These are phyloP conservation scores for Plecotus auritus DNA, from an alignment of 2,113 vertebrate genomes.

Conservation along the genomic window DNA sequence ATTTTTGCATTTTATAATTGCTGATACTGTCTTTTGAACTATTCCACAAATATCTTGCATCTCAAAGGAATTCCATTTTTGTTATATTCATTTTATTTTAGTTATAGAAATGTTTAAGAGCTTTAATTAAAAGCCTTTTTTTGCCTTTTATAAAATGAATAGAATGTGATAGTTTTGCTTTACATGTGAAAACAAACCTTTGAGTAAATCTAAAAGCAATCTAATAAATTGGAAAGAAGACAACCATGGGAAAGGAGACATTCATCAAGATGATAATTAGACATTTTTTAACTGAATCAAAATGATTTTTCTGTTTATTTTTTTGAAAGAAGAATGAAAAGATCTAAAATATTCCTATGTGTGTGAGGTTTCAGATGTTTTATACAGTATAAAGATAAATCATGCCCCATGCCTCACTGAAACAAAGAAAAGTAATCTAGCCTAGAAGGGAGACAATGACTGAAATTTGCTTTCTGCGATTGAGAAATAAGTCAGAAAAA, in stretches of 20 bases:
- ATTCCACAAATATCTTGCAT: not conserved
- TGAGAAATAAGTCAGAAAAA: not conserved
- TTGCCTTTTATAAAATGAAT: not conserved
- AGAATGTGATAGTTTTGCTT: not conserved
- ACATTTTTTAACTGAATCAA: not conserved
- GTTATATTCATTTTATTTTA: not conserved
- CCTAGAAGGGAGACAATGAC: not conserved
- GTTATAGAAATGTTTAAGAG: not conserved
- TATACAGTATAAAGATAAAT: not conserved
- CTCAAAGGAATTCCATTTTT: not conserved
- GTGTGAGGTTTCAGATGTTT: not conserved
- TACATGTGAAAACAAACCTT: not conserved
- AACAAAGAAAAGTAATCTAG: not conserved
- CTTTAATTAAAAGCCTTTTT: not conserved
- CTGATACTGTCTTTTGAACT: not conserved
- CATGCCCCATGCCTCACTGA: not conserved
- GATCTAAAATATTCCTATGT: not conserved
- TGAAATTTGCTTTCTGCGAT: not conserved
- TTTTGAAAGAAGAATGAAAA: not conserved
- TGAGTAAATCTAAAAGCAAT: not conserved
- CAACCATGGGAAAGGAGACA: not conserved
- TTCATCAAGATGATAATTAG: not conserved
- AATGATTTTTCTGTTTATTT: not conserved
- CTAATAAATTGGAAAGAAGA: not conserved
- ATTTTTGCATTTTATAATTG: not conserved